Conservation (phyloP, 2,113 vertebrate genomes). For the Sylvia atricapilla region DNA sequence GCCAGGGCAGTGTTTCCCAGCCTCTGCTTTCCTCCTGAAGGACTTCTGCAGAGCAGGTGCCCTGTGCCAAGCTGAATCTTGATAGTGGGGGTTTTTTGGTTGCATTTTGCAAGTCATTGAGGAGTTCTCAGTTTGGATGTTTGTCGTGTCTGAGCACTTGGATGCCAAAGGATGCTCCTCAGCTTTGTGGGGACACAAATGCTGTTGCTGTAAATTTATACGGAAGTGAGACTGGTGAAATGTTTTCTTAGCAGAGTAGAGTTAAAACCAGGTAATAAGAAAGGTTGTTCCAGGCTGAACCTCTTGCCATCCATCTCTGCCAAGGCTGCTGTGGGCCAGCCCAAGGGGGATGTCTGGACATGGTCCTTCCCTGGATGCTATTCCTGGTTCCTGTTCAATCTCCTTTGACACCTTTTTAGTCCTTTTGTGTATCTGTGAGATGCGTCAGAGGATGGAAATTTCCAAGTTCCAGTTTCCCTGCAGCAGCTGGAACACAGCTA, state of each 20-base stretch:
- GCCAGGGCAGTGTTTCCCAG: background rate
- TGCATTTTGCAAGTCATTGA: background rate
- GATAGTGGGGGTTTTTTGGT: fast-evolving
- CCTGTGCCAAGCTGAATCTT: background rate
- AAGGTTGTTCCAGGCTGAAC: background rate
- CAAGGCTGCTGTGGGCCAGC: background rate
- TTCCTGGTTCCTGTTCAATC: background rate
- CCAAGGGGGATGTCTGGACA: fast-evolving
- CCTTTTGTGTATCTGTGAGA: background rate
- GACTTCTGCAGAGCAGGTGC: background rate
- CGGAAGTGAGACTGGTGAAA: background rate
- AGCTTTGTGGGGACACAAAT: background rate
- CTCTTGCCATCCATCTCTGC: background rate
- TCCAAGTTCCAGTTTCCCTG: background rate
- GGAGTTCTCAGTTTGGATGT: background rate
- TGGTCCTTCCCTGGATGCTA: background rate
- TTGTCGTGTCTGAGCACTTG: fast-evolving
- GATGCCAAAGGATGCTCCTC: background rate
- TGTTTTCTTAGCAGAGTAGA: background rate
- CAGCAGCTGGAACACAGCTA: background rate
- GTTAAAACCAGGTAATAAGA: background rate
- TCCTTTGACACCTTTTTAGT: background rate
- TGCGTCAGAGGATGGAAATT: constrained; percentile 20
- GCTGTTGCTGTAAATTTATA: background rate
- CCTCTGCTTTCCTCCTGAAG: background rate